A percentile compares a stretch with the other conserved stretches of the same genome.
Conservation (phyloP, 2,888 invertebrate species). For the Ormyrus labotus region DNA sequence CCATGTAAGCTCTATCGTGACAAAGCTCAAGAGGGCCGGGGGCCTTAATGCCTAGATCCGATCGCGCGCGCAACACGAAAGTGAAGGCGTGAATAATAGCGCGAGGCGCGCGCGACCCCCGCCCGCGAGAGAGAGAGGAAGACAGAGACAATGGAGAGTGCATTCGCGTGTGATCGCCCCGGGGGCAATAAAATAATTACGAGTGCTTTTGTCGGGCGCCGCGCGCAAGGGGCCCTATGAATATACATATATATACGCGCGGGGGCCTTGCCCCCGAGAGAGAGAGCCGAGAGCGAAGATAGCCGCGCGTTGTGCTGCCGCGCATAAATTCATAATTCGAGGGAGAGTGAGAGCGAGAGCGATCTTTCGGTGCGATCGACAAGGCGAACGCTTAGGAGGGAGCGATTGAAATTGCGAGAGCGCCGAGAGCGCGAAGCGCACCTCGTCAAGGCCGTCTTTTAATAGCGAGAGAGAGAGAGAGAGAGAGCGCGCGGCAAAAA, state of each 20-base stretch:
- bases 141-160: slow-evolving; percentile 8
- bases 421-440: background rate
- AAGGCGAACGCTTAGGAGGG: background rate
- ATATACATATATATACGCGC: slow-evolving; percentile 32
- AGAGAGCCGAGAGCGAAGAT: too few relatives aligned
- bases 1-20: slow-evolving; percentile 8
- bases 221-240: slow-evolving; percentile 4
- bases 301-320: too few relatives aligned
- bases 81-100: slow-evolving; percentile 41
- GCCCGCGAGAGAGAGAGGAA: background rate
- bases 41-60: too few relatives aligned
- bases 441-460: slow-evolving; percentile 45
- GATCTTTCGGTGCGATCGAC: background rate
- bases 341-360: background rate
- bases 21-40: background rate
- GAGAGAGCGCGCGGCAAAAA: background rate
- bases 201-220: slow-evolving; percentile 12
- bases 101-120: background rate
- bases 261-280: background rate
- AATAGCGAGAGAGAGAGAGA: slow-evolving; percentile 20
- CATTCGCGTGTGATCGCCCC: slow-evolving; percentile 8
- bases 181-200: slow-evolving; percentile 18
- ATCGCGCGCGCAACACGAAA: slow-evolving; percentile 5
- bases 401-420: too few relatives aligned
- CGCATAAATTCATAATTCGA: slow-evolving; percentile 22